Evolutionary conservation across 2,888 invertebrate genomes (phyloP).

Genomic region (Poecilus cupreus): DNA sequence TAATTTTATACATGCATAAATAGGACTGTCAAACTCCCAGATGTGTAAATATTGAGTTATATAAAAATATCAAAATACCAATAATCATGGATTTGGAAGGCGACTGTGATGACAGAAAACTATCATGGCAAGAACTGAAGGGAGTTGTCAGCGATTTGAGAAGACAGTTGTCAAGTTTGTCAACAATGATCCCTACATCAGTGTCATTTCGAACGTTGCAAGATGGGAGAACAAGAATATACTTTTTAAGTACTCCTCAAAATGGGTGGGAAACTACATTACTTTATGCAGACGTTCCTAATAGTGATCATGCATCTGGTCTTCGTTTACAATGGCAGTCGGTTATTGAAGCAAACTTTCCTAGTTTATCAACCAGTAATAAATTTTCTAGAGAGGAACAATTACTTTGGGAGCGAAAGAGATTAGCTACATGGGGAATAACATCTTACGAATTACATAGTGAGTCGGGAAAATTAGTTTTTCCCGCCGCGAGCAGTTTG

Average conservation of each 20-base stretch:
- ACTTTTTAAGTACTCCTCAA: constrained; percentile 91
- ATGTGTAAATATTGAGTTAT: constrained; percentile 55
- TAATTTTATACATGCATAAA: constrained; percentile 47
- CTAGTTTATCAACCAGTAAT: constrained; percentile 76
- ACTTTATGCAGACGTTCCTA: constrained; percentile 88
- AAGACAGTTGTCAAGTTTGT: constrained; percentile 84
- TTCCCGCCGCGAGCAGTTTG: constrained; percentile 91
- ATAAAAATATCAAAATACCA: constrained; percentile 17
- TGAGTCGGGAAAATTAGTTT: constrained; percentile 88
- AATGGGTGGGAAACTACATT: constrained; percentile 94
- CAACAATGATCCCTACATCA: constrained; percentile 88
- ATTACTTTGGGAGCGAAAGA: constrained; percentile 91
- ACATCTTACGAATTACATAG: constrained; percentile 93
- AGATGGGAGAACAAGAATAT: constrained; percentile 89
- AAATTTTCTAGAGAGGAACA: constrained; percentile 91
- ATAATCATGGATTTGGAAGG: constrained; percentile 55
- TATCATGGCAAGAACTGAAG: constrained; percentile 87
- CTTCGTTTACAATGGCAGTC: constrained; percentile 84
- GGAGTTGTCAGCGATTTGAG: constrained; percentile 87
- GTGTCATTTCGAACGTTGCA: constrained; percentile 86
- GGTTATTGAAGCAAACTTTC: constrained; percentile 85
- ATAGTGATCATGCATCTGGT: constrained; percentile 76
- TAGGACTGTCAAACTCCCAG: constrained; percentile 54
- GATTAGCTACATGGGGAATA: constrained; percentile 94
- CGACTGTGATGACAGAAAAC: constrained; percentile 64